Evolutionary conservation across 2,797 vertebrate species (phyloP).

Genomic region (Oceanodroma leucorhoa): DNA sequence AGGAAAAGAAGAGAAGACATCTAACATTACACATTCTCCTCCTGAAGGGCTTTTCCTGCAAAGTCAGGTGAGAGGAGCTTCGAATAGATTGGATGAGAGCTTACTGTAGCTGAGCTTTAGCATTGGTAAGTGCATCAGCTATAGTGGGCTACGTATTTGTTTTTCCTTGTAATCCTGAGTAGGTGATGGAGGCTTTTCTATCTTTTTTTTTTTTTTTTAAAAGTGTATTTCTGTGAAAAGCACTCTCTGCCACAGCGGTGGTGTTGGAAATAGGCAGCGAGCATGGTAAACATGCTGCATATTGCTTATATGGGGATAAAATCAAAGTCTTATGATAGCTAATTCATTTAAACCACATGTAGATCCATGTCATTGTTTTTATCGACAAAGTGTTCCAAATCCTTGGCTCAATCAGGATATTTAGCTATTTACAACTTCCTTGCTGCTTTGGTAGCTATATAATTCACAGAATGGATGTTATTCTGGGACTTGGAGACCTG

Average conservation of each 20-base stretch:
- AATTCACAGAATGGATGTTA: background rate
- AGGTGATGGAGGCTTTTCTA: background rate
- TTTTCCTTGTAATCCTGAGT: background rate
- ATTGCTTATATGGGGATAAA: background rate
- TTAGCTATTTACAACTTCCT: background rate
- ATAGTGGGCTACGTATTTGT: background rate
- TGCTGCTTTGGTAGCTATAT: background rate
- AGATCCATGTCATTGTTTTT: background rate
- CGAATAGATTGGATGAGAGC: background rate
- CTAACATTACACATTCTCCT: background rate
- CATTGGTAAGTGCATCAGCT: background rate
- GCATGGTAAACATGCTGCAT: background rate
- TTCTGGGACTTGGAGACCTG: background rate
- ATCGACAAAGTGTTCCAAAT: background rate
- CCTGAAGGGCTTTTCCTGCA: background rate
- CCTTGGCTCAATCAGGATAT: background rate
- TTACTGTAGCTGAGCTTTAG: background rate
- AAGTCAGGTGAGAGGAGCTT: background rate
- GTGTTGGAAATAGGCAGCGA: background rate
- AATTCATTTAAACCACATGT: background rate
- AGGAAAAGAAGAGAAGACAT: background rate
- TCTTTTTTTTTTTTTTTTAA: too few species aligned
- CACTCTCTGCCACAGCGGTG: background rate
- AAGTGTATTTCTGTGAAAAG: background rate
- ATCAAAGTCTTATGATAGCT: background rate